Percentiles rank a stretch among this genome's conserved stretches.
phyloP scores from a whole-genome alignment of 2,113 vertebrate species.

The Rhinogobius similis region DNA sequence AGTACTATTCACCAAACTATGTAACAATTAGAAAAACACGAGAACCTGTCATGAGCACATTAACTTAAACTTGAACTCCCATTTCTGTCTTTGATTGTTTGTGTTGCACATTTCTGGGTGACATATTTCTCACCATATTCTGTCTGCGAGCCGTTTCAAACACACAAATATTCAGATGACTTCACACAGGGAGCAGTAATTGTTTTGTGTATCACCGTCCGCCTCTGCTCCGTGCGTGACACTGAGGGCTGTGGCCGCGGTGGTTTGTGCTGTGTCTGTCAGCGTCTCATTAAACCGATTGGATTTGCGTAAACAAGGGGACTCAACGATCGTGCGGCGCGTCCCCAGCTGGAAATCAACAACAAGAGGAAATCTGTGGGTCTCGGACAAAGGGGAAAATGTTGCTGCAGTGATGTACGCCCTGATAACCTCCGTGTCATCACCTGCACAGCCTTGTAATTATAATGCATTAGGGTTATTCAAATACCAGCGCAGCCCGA shows the following conservation, averaged over 20 bases:
- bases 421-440: constrained; percentile 35
- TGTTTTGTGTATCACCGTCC: background rate
- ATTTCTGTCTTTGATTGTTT: no score
- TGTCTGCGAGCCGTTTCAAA: constrained; percentile 18
- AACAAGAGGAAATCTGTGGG: constrained; percentile 24
- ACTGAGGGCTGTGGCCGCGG: constrained; percentile 21
- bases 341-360: constrained; percentile 15
- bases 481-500: constrained; percentile 32
- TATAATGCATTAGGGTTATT: constrained; percentile 21
- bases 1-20: no score
- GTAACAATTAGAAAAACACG: no score
- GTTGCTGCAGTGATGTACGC: background rate
- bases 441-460: constrained; percentile 30
- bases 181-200: background rate
- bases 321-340: constrained; percentile 19
- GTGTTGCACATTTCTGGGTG: background rate
- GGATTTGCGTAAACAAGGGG: constrained; percentile 40
- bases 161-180: constrained; percentile 25
- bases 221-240: constrained; percentile 22
- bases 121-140: constrained; percentile 1
- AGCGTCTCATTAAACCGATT: constrained; percentile 43
- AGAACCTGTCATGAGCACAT: no score
- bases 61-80: no score
- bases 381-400: constrained; percentile 28
- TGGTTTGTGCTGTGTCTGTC: constrained; percentile 42